Conservation (phyloP, 2,888 invertebrate genomes). For the Idaea biselata region DNA sequence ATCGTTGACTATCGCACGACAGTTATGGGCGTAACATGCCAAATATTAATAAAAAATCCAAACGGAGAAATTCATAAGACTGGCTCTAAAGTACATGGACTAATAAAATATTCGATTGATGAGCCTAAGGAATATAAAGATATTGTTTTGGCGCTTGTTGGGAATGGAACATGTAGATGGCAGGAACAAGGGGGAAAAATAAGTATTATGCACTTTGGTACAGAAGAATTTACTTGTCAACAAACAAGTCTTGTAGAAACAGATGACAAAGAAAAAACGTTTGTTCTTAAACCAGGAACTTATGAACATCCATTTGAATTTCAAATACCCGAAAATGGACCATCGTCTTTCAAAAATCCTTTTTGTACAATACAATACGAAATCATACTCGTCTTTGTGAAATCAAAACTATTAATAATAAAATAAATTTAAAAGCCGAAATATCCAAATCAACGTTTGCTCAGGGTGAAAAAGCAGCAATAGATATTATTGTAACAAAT, state of each 20-base stretch:
- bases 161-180: constrained; percentile 24
- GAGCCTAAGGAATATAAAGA: constrained; percentile 22
- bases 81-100: constrained; percentile 10
- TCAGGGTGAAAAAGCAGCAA: background rate
- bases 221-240: background rate
- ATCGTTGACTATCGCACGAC: background rate
- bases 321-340: constrained; percentile 22
- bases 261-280: background rate
- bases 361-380: constrained; percentile 19
- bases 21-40: constrained; percentile 13
- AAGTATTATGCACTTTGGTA: background rate
- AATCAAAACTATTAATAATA: constrained; percentile 16
- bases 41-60: constrained; percentile 27
- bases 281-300: constrained; percentile 6
- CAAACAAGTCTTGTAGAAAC: background rate
- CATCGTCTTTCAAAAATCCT: constrained; percentile 24
- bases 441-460: constrained; percentile 7
- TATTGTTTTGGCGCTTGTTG: constrained; percentile 26
- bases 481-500: constrained; percentile 15
- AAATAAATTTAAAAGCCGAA: constrained; percentile 6
- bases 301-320: constrained; percentile 21
- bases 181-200: background rate
- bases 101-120: constrained; percentile 9
- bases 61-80: constrained; percentile 17
- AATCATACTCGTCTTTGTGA: constrained; percentile 18